phyloP scores from a whole-genome alignment of 2,888 invertebrate species.

The Heliconius cydno region DNA sequence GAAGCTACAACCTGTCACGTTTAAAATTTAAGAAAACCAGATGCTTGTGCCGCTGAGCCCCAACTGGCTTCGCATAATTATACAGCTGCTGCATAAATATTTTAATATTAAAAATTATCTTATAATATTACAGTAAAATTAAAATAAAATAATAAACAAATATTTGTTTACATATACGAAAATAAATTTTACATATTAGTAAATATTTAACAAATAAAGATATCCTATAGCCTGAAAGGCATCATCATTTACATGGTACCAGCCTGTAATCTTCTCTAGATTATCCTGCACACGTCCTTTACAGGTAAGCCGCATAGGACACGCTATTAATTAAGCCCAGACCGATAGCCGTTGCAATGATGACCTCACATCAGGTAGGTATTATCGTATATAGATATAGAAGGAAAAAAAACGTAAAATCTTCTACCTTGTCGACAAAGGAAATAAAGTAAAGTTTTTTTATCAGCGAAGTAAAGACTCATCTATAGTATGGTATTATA shows the following conservation, averaged over 20 bases:
- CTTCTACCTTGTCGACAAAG: not conserved
- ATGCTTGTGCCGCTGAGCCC: too few relatives aligned
- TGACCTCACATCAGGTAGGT: not conserved
- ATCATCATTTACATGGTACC: not conserved
- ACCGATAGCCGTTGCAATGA: conserved; percentile 55
- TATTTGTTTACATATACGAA: too few relatives aligned
- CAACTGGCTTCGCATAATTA: too few relatives aligned
- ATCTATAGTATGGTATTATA: too few relatives aligned
- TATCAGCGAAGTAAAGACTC: too few relatives aligned
- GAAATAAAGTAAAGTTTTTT: not conserved
- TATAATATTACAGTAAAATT: too few relatives aligned
- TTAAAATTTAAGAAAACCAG: too few relatives aligned
- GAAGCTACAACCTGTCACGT: too few relatives aligned
- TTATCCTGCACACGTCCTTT: conserved; percentile 25
- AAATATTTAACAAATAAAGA: not conserved
- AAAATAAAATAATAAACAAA: not conserved
- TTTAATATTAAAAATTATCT: too few relatives aligned
- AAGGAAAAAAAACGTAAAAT: not conserved
- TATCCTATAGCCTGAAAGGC: not conserved
- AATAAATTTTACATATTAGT: too few relatives aligned
- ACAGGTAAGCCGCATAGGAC: conserved; percentile 17
- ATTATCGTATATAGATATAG: not conserved
- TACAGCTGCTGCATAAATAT: too few relatives aligned
- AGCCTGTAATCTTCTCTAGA: conserved; percentile 28
- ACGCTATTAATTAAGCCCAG: conserved; percentile 66